Evolutionary conservation across 35 echinoderm and acorn worm species (phyloP), one percentile per base, ranked within the genome.

Genomic region (Chiridota heheva): DNA sequence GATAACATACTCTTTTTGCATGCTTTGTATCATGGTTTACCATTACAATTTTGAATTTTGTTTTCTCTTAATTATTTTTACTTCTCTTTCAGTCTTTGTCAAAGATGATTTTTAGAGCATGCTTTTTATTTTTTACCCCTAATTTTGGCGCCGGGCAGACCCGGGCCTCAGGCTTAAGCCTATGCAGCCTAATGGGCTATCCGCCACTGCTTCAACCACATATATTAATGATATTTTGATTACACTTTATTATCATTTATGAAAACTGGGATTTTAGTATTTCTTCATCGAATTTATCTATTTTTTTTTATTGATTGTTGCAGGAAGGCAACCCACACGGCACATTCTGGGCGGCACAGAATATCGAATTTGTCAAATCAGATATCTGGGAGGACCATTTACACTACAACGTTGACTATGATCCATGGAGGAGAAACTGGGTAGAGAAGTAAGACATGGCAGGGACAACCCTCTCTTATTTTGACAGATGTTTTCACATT

Each of bases 331-430:
- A 98, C 42, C 95, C 95, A 59, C 90, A 91, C 45, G 72, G 73
- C 1, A 85, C 72, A 7, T 98, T 98, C 67, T 98, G 95, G 95
- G 62, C 71, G 24, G 85, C 72, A 13, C 53, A 85, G 25, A 66
- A 85, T 36, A 91, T 98, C 39, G 81, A 88, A n/a, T 98, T 98
- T 51, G 85, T 58, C 31, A 64, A 77, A 36, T 88, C 89, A 41
- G 80, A 81, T 46, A 81, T 97, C 33, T 97, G 94, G 94, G 69
- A 80, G 20, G 86, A 72, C 3, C 66, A 88, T 20, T 55, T 98
- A 26, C 85, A 92, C 72, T 98, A 83, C 68, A 98, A 98, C 57
- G 89, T 98, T 8, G 95, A 98, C 6, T 85, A 88, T 43, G 81
- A 84, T 46, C 74, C 57, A 37, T 84, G 81, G 76, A 74, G 77